A percentile compares a stretch with the other conserved stretches of the same genome.
Conservation (phyloP, 2,113 vertebrate genomes). For the Elachura formosa region DNA sequence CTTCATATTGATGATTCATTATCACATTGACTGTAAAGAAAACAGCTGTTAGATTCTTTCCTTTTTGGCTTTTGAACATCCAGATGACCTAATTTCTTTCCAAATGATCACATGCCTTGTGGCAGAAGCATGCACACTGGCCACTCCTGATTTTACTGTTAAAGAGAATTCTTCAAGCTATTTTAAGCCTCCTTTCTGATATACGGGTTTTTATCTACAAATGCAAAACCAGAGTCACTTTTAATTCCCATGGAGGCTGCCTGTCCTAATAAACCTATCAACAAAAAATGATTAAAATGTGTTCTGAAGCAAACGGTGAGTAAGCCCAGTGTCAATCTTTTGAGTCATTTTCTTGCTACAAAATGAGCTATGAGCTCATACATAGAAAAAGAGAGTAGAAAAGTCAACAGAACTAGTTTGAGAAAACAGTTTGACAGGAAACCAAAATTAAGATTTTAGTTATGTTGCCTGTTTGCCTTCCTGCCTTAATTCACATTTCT, state of each 20-base stretch:
- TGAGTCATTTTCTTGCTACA: background rate
- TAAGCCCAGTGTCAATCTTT: background rate
- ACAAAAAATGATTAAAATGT: background rate
- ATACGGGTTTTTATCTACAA: background rate
- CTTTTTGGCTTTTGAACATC: conserved; percentile 1
- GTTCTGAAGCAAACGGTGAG: background rate
- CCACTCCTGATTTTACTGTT: background rate
- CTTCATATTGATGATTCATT: conserved; percentile 16
- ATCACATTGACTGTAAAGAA: conserved; percentile 8
- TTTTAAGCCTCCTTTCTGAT: background rate
- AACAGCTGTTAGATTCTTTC: conserved; percentile 45
- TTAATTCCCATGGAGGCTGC: background rate
- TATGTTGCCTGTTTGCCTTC: background rate
- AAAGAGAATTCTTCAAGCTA: background rate
- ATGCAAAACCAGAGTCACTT: background rate
- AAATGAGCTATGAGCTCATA: background rate
- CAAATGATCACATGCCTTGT: conserved; percentile 16
- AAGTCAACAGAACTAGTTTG: conserved; percentile 21
- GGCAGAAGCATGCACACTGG: background rate
- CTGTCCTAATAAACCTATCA: background rate
- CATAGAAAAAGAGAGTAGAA: background rate
- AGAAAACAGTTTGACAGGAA: conserved; percentile 35
- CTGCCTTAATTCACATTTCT: background rate
- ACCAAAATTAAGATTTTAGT: conserved; percentile 3
- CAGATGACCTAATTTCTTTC: conserved; percentile 38